Evolutionary conservation across 2,888 invertebrate genomes (phyloP).

Genomic region (Glaucopsyche alexis): DNA sequence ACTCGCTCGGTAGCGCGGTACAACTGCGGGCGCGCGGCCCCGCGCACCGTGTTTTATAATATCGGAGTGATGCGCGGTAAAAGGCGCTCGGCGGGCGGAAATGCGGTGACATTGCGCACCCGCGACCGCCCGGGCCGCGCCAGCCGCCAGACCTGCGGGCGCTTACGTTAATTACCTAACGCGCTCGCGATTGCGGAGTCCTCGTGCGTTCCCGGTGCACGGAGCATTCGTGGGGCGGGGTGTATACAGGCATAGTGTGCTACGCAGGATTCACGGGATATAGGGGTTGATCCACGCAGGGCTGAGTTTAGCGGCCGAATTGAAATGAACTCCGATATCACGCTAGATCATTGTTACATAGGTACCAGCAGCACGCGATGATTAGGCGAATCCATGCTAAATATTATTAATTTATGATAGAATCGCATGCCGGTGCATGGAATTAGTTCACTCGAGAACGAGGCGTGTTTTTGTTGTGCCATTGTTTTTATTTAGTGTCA

Average conservation of each 20-base stretch:
- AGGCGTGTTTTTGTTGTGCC: constrained; percentile 29
- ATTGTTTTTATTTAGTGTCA: constrained; percentile 15
- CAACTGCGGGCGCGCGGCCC: constrained; percentile 75
- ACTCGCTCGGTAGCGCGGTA: constrained; percentile 64
- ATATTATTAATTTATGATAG: constrained; percentile 33
- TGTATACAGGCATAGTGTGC: not conserved
- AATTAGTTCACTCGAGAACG: constrained; percentile 36
- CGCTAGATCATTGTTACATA: constrained; percentile 36
- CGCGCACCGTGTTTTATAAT: constrained; percentile 64
- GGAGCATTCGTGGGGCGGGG: not conserved
- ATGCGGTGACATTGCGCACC: constrained; percentile 64
- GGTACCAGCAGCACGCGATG: constrained; percentile 38
- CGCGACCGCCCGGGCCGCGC: not conserved
- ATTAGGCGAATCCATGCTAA: constrained; percentile 37
- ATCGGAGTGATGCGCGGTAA: constrained; percentile 71
- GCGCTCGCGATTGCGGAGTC: constrained; percentile 1
- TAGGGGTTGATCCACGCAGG: constrained; percentile 10
- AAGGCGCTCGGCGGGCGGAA: constrained; percentile 64
- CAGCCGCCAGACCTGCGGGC: constrained; percentile 51
- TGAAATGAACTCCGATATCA: constrained; percentile 39
- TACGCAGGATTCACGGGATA: not conserved
- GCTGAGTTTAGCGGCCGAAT: constrained; percentile 37
- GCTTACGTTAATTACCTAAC: constrained; percentile 41
- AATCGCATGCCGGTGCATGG: constrained; percentile 34
- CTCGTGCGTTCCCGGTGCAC: not conserved